phyloP scores from a whole-genome alignment of 2,888 invertebrate genomes.

The Idaea biselata region DNA sequence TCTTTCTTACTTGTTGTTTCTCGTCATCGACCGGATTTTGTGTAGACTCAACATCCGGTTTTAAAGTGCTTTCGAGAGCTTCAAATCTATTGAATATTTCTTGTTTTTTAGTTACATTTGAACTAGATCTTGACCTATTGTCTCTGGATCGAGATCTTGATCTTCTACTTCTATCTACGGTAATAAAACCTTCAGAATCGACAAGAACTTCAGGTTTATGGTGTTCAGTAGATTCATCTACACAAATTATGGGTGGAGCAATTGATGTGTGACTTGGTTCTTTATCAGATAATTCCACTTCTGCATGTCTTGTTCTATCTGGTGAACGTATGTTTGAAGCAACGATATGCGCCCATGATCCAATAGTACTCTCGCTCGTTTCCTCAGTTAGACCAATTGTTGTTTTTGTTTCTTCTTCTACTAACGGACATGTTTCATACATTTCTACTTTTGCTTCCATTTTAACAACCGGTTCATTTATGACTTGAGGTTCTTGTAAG shows the following conservation, averaged over 20 bases:
- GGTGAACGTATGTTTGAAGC: slow-evolving; percentile 57
- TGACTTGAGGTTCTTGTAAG: slow-evolving; percentile 13
- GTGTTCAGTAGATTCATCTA: slow-evolving; percentile 53
- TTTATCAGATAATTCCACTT: slow-evolving; percentile 7
- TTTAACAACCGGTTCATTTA: slow-evolving; percentile 24
- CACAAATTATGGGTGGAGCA: slow-evolving; percentile 48
- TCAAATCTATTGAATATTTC: slow-evolving; percentile 61
- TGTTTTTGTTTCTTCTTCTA: slow-evolving; percentile 18
- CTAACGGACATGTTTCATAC: slow-evolving; percentile 10
- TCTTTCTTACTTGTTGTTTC: slow-evolving; percentile 40
- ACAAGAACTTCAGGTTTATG: slow-evolving; percentile 48
- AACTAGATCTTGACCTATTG: slow-evolving; percentile 50
- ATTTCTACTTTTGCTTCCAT: slow-evolving; percentile 19
- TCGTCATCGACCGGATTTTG: slow-evolving; percentile 41
- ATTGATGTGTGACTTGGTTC: slow-evolving; percentile 20
- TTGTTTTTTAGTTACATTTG: slow-evolving; percentile 38
- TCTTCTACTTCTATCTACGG: slow-evolving; percentile 69
- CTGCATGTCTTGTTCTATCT: slow-evolving; percentile 40
- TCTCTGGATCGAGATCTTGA: slow-evolving; percentile 79
- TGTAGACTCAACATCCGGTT: slow-evolving; percentile 37
- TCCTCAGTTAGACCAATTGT: slow-evolving; percentile 17
- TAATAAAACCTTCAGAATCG: slow-evolving; percentile 73
- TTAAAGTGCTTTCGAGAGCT: slow-evolving; percentile 49
- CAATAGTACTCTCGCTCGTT: slow-evolving; percentile 33
- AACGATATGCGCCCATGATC: slow-evolving; percentile 72